These are phyloP conservation scores for Triplophysa bombifrons DNA, from an alignment of 2,797 vertebrate genomes.

Conservation along the genomic window DNA sequence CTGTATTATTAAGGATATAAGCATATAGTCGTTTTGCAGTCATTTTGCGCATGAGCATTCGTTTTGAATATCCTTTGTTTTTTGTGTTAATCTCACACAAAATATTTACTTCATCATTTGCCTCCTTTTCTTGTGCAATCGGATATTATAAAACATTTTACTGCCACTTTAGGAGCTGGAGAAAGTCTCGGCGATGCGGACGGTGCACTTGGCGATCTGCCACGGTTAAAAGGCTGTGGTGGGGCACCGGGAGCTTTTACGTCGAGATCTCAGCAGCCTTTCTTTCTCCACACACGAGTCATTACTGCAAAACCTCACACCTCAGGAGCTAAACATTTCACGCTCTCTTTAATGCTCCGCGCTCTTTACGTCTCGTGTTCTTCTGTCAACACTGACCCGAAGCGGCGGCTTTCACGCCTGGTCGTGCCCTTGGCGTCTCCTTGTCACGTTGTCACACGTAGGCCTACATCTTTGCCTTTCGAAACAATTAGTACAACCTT, in stretches of 20 bases:
- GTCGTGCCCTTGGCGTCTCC: slow-evolving; percentile 30
- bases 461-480: neutral
- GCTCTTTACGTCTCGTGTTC: slow-evolving; percentile 25
- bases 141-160: slow-evolving; percentile 42
- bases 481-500: neutral
- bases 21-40: neutral
- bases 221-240: slow-evolving; percentile 18
- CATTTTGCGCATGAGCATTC: too few relatives aligned
- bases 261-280: slow-evolving; percentile 11
- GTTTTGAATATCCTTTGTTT: neutral
- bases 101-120: neutral
- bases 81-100: neutral
- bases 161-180: slow-evolving; percentile 40
- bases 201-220: slow-evolving; percentile 27
- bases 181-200: slow-evolving; percentile 9
- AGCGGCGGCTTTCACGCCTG: slow-evolving; percentile 34
- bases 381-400: slow-evolving; percentile 28
- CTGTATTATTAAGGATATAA: neutral
- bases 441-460: slow-evolving; percentile 22
- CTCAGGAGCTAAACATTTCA: slow-evolving; percentile 45
- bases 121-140: slow-evolving; percentile 15
- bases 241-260: slow-evolving; percentile 14
- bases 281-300: slow-evolving; percentile 13
- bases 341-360: slow-evolving; percentile 49
- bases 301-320: slow-evolving; percentile 46